Evolutionary conservation across 2,888 invertebrate species (phyloP), one percentile per base, ranked within the genome.

Genomic region (Drosophila subquinaria): DNA sequence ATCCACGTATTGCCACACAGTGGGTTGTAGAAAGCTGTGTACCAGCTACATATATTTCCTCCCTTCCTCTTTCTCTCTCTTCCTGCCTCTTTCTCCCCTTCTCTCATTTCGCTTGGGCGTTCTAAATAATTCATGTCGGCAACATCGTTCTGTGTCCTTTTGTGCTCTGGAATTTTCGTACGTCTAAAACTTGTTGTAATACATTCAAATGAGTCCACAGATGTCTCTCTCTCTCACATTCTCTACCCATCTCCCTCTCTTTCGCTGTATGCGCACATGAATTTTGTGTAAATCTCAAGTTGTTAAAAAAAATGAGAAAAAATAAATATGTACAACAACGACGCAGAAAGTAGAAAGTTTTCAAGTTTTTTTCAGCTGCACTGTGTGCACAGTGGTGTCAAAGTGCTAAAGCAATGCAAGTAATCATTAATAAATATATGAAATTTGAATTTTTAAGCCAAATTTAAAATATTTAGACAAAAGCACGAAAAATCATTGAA

Each of bases 41-140:
- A 4, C 55, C 13, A n/a, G 35, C 36, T 11, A 17, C 17, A 17
- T 17, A 42, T 20, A 36, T 20, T 38, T 33, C 40, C 23, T 8
- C 30, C 5, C 36, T 17, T 5, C 23, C 17, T 6, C n/a, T 30
- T 30, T 23, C n/a, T 9, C 48, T 3, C 8, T 3, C 8, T 27
- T 27, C 5, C 27, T 27, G 2, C 27, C 5, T n/a, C 30, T 3
- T 3, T 1, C 27, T 20, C 47, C 36, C 30, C 55, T 33, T 11
- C 20, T 30, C 43, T 66, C 56, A 66, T 70, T 76, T 66, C 60
- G 45, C 74, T 74, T 72, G 76, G 70, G 77, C 47, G 85, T 48
- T 87, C 88, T 89, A 84, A 89, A 84, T 89, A 87, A 89, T 89
- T 84, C 76, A 89, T 87, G 88, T 72, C 65, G 85, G 73, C 84